Conservation (phyloP, 2,888 invertebrate genomes). For the Caenorhabditis becei region DNA sequence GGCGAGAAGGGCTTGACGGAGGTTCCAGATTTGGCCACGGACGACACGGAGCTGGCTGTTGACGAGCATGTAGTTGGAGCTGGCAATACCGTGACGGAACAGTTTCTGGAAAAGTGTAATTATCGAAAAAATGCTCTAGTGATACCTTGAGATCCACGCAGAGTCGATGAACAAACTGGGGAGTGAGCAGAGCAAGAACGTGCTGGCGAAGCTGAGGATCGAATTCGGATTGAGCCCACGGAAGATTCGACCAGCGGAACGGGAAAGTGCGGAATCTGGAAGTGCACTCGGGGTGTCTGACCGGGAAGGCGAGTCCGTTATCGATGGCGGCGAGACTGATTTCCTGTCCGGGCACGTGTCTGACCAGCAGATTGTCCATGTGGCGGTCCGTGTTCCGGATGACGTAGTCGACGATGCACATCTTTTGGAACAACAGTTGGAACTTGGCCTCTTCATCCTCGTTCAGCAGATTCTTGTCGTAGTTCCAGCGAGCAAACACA, state of each 20-base stretch:
- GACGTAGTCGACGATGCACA: conserved; percentile 79
- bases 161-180: conserved; percentile 71
- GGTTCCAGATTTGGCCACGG: conserved; percentile 78
- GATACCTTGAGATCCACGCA: conserved; percentile 70
- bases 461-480: conserved; percentile 70
- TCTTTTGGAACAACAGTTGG: conserved; percentile 92
- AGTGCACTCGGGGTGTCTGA: conserved; percentile 93
- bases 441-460: conserved; percentile 84
- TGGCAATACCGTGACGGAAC: conserved; percentile 85
- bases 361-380: conserved; percentile 98
- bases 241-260: conserved; percentile 76
- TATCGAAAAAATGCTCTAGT: not conserved
- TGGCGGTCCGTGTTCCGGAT: conserved; percentile 86
- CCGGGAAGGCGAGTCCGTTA: conserved; percentile 98
- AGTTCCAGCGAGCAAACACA: conserved; percentile 88
- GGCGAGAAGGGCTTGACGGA: conserved; percentile 67
- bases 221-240: conserved; percentile 74
- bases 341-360: conserved; percentile 75
- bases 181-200: conserved; percentile 71
- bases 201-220: conserved; percentile 65
- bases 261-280: conserved; percentile 75
- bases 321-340: conserved; percentile 96
- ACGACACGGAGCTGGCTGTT: conserved; percentile 75
- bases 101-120: conserved; percentile 84
- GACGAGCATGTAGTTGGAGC: conserved; percentile 68